These are phyloP conservation scores for Cataglyphis rosenhaueri DNA, from an alignment of 2,888 invertebrate genomes.

Conservation along the genomic window DNA sequence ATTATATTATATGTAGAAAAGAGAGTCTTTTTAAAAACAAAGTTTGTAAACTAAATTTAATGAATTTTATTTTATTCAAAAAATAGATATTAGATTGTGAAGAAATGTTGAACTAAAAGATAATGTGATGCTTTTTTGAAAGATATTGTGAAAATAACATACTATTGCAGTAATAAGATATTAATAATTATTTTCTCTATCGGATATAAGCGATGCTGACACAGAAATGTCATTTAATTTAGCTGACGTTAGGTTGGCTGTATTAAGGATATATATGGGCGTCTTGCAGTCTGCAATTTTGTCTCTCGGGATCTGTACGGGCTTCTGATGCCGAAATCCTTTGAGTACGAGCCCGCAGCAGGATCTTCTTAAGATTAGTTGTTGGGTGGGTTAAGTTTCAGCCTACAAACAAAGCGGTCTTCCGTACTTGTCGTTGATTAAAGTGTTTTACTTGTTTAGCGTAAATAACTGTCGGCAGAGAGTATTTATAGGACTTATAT, in stretches of 20 bases:
- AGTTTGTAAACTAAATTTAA: not conserved
- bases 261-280: conserved; percentile 28
- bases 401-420: conserved; percentile 70
- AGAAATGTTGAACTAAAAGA: not conserved
- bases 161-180: not conserved
- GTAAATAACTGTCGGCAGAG: conserved; percentile 62
- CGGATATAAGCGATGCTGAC: not conserved
- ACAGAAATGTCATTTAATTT: conserved; percentile 39
- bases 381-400: conserved; percentile 71
- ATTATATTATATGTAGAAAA: no score
- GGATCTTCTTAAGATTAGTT: conserved; percentile 74
- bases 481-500: conserved; percentile 62
- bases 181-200: conserved; percentile 33
- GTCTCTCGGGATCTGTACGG: conserved; percentile 37
- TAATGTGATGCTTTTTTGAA: not conserved
- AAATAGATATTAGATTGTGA: not conserved
- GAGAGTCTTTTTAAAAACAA: not conserved
- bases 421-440: conserved; percentile 62
- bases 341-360: conserved; percentile 72
- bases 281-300: conserved; percentile 50
- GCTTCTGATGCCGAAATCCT: conserved; percentile 56
- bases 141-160: not conserved
- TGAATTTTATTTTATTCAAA: not conserved
- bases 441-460: conserved; percentile 65
- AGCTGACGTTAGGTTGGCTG: conserved; percentile 24